Conservation (phyloP, 2,888 invertebrate species). For the Cinara cedri region DNA sequence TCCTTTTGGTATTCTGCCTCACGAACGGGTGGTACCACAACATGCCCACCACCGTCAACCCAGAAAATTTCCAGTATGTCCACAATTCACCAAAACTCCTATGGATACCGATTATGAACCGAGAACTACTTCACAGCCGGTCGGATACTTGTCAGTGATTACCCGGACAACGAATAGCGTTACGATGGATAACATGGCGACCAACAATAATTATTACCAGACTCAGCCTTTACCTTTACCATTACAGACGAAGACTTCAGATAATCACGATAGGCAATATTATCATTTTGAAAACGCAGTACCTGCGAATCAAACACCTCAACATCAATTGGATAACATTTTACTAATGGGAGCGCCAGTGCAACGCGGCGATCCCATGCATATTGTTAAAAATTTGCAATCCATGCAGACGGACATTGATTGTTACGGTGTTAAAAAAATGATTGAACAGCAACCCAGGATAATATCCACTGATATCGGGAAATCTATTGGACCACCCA, state of each 20-base stretch:
- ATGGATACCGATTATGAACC: conserved; percentile 30
- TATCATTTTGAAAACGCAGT: conserved; percentile 72
- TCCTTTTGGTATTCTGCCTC: conserved; percentile 79
- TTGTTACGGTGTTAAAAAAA: conserved; percentile 45
- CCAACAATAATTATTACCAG: conserved; percentile 52
- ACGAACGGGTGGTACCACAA: conserved; percentile 66
- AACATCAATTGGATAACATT: conserved; percentile 73
- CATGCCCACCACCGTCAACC: conserved; percentile 11
- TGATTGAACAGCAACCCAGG: conserved; percentile 30
- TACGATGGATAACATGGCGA: conserved; percentile 41
- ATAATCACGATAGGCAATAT: conserved; percentile 62
- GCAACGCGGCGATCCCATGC: conserved; percentile 76
- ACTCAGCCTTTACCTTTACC: conserved; percentile 17
- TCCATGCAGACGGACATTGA: conserved; percentile 63
- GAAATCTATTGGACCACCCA: background rate
- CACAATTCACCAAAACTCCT: background rate
- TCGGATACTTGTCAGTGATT: conserved; percentile 84
- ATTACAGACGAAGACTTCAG: conserved; percentile 36
- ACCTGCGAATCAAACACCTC: conserved; percentile 66
- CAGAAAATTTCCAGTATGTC: background rate
- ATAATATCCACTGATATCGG: background rate
- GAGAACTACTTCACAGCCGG: conserved; percentile 59
- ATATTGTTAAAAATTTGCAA: conserved; percentile 75
- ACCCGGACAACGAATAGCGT: conserved; percentile 65
- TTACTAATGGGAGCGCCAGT: conserved; percentile 33